Base-by-base conservation (phyloP, 92 coral and sea anemone genomes). In the Blastomussa wellsi region DNA sequence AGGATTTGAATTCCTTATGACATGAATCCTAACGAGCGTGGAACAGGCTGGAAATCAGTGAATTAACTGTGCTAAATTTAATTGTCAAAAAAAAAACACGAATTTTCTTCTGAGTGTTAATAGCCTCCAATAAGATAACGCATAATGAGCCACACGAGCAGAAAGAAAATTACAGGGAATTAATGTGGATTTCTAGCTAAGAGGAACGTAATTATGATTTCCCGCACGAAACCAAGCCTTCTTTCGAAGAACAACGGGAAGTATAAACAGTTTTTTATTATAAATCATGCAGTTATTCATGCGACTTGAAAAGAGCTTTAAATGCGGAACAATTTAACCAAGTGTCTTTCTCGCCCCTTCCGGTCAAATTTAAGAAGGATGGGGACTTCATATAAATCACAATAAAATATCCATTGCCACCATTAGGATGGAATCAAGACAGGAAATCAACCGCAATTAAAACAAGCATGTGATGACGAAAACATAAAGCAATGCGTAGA, bases 221-320 rank as follows among this genome's bases (percentile, higher is more conserved):
- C 68, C 13, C 16, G 28, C 68, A 62, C 68, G 68, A 26, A 12
- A 4, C 42, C 35, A 49, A 52, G 57, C n/a, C 22, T 35, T 53
- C 8, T 37, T 79, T 79, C 83, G n/a, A 36, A 60, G 83, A 79
- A 79, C 22, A 2, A 14, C 15, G 36, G 83, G 83, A 79, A 60
- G 82, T 60, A 55, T 55, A 60, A 60, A 38, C 72, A 60, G 17
- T 62, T 37, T 28, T 5, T 52, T 5, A 17, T 38, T 19, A 74
- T 73, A 20, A 7, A 1, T 36, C 8, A 15, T 13, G 37, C n/a
- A 19, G 71, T n/a, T n/a, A n/a, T n/a, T n/a, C n/a, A n/a, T n/a
- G n/a, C n/a, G n/a, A n/a, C n/a, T 6, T 69, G 16, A 38, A 62
- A 62, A 17, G 8, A 22, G 11, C 48, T 70, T 3, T 33, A 16